phyloP scores from a whole-genome alignment of 2,797 vertebrate genomes.

The Tokudaia tokunoshimensis region DNA sequence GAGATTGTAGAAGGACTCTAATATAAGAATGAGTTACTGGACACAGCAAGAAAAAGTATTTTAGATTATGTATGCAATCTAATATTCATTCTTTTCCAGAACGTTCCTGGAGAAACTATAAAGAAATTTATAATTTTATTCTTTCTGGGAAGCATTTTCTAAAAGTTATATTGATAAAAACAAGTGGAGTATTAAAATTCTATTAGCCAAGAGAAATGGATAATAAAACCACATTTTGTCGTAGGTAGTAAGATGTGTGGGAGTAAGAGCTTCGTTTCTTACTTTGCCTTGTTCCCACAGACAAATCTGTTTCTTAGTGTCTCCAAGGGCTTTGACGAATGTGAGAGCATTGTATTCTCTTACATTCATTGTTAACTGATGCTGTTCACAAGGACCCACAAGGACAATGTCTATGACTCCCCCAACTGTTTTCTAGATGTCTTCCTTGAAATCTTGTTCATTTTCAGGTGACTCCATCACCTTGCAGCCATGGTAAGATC shows the following conservation, averaged over 20 bases:
- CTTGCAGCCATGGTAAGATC: neutral
- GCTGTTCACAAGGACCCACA: neutral
- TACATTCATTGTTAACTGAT: neutral
- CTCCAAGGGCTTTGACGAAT: neutral
- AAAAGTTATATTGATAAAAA: conserved; percentile 27
- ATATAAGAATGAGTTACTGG: neutral
- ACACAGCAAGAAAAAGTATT: neutral
- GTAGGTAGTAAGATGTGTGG: neutral
- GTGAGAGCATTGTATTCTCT: neutral
- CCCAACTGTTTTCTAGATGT: neutral
- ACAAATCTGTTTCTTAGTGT: conserved; percentile 26
- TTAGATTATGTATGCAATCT: neutral
- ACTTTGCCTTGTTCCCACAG: neutral
- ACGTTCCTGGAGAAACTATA: neutral
- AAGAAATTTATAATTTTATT: neutral
- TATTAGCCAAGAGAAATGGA: neutral
- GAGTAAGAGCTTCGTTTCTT: neutral
- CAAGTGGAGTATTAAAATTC: neutral
- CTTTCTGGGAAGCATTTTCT: conserved; percentile 25
- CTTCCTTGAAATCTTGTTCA: neutral
- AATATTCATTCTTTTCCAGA: neutral
- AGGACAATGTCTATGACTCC: neutral
- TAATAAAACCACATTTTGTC: neutral
- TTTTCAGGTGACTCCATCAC: neutral
- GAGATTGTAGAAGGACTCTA: neutral